Percentiles rank a stretch among this genome's conserved stretches.
These are phyloP conservation scores for Meloidogyne hapla DNA, from an alignment of 1,140 invertebrate genomes.

Conservation along the genomic window DNA sequence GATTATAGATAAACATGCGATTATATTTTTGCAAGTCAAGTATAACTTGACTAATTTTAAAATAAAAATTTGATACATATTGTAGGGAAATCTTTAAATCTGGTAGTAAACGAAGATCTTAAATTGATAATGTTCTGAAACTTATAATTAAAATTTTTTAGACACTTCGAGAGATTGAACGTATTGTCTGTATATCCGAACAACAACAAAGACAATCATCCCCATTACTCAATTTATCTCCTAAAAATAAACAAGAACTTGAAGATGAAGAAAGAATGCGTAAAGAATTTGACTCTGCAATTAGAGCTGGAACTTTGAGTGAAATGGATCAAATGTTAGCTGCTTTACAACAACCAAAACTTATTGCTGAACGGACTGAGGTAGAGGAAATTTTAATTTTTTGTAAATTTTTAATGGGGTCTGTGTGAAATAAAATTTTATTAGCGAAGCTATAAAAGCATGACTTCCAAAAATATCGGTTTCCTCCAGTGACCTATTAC, in stretches of 20 bases:
- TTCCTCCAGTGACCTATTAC: too few relatives aligned
- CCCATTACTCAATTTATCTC: neutral
- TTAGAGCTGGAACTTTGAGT: neutral
- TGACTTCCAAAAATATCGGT: too few relatives aligned
- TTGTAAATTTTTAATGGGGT: too few relatives aligned
- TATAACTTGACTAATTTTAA: too few relatives aligned
- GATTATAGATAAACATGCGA: too few relatives aligned
- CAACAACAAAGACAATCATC: neutral
- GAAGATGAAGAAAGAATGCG: constrained; percentile 17
- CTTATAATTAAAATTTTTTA: constrained; percentile 31
- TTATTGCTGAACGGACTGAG: constrained; percentile 23
- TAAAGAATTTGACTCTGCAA: constrained; percentile 19
- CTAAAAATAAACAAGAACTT: constrained; percentile 2
- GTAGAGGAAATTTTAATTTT: neutral
- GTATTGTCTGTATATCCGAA: constrained; percentile 39
- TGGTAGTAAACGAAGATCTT: too few relatives aligned
- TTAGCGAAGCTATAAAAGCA: too few relatives aligned
- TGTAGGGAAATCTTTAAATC: too few relatives aligned
- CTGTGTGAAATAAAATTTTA: too few relatives aligned
- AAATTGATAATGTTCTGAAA: too few relatives aligned
- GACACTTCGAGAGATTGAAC: constrained; percentile 54
- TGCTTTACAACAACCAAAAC: constrained; percentile 35
- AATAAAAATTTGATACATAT: too few relatives aligned
- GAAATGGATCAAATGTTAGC: constrained; percentile 38
- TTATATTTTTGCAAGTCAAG: too few relatives aligned